Evolutionary conservation across 2,113 vertebrate genomes (phyloP), one percentile per base, ranked within the genome.

Genomic region (Stigmatopora nigra): DNA sequence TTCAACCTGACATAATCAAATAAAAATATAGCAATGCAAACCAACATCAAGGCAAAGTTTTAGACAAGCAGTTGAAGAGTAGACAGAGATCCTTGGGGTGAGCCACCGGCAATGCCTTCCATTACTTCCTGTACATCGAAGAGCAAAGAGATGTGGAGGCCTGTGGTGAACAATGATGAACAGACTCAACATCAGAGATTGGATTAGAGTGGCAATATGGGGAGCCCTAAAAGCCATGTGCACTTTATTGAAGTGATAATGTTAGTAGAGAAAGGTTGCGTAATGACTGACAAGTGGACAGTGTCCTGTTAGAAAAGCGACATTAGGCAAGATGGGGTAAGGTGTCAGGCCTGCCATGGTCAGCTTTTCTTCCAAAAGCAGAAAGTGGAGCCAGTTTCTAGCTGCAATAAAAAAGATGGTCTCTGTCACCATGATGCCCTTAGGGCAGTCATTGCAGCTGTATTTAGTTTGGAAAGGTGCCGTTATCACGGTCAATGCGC

Each of bases 171-270:
- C 47, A 57, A 84, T 86, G 88, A 90, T 87, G 79, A 87, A 88
- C 84, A 70, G 77, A 84, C 86, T 84, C 75, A 78, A 78, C 74
- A 81, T 87, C 78, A 76, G 53, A 88, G 82, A 91, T 89, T 89
- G 79, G 85, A 91, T 92, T 91, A 90, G 73, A 84, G 84, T 76
- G 76, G 84, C 78, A 72, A 77, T 77, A 88, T 84, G 84, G 81
- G 83, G 78, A 84, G 70, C 73, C 81, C 78, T 85, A 87, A 88
- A 89, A 89, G 85, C 84, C 60, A 87, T 80, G 82, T 64, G 48
- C 79, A 83, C 78, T 89, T 88, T 86, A 88, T 84, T 85, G 86
- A 82, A 83, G 84, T 82, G 81, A 89, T 90, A 86, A 90, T 89
- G 85, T 89, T 88, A 85, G 82, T 72, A 78, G 67, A 78, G 80